Conservation (phyloP, 1,140 invertebrate species). For the Aphelenchoides avenae region DNA sequence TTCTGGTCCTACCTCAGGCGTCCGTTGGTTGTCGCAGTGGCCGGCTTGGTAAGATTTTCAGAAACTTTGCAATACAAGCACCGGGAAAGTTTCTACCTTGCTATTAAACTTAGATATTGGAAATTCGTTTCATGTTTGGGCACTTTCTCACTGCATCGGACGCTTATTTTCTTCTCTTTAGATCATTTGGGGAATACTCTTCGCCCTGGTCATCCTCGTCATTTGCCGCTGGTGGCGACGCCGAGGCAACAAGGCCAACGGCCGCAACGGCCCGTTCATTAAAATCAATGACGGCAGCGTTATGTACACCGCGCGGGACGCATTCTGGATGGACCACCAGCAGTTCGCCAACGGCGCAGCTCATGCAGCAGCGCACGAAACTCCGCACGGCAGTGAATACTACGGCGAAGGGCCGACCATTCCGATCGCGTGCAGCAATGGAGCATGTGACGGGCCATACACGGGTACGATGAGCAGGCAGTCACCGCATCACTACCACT, state of each 20-base stretch:
- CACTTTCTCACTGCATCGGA: background rate
- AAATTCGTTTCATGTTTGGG: slow-evolving; percentile 2
- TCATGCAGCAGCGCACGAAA: slow-evolving; percentile 20
- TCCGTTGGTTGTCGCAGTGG: too few species aligned
- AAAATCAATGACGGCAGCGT: slow-evolving; percentile 56
- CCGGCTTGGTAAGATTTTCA: too few species aligned
- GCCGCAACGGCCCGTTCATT: slow-evolving; percentile 38
- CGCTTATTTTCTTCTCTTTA: too few species aligned
- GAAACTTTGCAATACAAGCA: too few species aligned
- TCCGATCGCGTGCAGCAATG: background rate
- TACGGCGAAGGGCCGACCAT: background rate
- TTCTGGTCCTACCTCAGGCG: too few species aligned
- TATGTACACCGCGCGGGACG: slow-evolving; percentile 20
- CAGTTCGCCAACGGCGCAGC: slow-evolving; percentile 25
- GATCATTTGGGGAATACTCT: slow-evolving; percentile 28
- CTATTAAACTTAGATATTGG: slow-evolving; percentile 1
- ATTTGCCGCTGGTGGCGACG: slow-evolving; percentile 24
- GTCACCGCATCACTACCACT: slow-evolving; percentile 49
- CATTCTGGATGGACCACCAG: slow-evolving; percentile 40
- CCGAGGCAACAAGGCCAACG: background rate
- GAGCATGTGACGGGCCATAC: slow-evolving; percentile 24
- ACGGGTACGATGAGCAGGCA: slow-evolving; percentile 32
- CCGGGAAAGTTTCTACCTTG: too few species aligned
- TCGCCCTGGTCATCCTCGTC: slow-evolving; percentile 25
- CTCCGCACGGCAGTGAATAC: slow-evolving; percentile 34